Evolutionary conservation across 1,140 invertebrate genomes (phyloP), one percentile per base, ranked within the genome.

Genomic region (Armadillidium nasatum): DNA sequence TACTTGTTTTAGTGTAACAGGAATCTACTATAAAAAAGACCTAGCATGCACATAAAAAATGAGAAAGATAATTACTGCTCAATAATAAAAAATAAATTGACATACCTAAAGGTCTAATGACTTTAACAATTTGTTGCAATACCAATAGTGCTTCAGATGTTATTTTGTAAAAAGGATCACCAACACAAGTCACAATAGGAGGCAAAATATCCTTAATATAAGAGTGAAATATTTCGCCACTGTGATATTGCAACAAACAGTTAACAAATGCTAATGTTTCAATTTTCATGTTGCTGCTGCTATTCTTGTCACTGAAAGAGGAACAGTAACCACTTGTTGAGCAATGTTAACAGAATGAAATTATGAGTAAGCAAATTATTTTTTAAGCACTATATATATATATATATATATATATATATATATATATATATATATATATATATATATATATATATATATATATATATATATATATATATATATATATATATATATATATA

Each of bases 241-340:
- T 88, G 85, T 99, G 96, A 7, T 93, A 92, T 45, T 90, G 88
- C 43, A 98, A 84, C 72, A 98, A 85, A 81, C 92, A 93, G 84
- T 95, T 91, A 7, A 99, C 87, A 86, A 99, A 99, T 67, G 94
- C 90, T 75, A 99, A 85, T 0, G 96, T 95, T 83, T 98, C 96
- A 79, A 99, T 98, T 87, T 98, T 98, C 94, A 99, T 98, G 82
- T 97, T 98, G 69, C 95, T 97, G 44, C 93, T 95, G 0, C 95
- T 94, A 83, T 93, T 94, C 82, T 96, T 97, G 82, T 98, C 96
- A 0, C 91, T 93, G 84, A 70, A 83, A 79, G 71, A 81, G 73
- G 54, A n/a, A 33, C 33, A 33, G 33, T 33, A 33, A 33, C 1
- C 1, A 33, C 6, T 33, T 33, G 33, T 33, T n/a, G n/a, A n/a